Conservation (phyloP, 2,888 invertebrate species). For the Capitulum mitella region DNA sequence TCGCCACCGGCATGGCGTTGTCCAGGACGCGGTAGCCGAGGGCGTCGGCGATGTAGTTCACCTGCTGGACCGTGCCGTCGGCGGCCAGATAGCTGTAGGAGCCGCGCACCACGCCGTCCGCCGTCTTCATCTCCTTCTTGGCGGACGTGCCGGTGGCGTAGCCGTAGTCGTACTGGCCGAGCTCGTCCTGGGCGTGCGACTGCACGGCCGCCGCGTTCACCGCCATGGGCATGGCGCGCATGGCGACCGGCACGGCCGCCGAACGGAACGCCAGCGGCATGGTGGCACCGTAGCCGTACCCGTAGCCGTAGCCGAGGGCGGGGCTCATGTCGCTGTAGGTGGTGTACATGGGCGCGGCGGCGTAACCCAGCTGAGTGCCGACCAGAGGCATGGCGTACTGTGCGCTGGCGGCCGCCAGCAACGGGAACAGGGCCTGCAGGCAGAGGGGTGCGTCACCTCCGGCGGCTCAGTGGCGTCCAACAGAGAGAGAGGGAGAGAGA, state of each 20-base stretch:
- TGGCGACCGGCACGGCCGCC: background rate
- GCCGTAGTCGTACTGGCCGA: slow-evolving; percentile 29
- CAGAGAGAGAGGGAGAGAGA: too few relatives aligned
- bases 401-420: background rate
- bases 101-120: slow-evolving; percentile 29
- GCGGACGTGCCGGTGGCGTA: slow-evolving; percentile 20
- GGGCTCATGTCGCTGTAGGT: background rate
- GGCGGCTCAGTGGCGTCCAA: too few relatives aligned
- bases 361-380: background rate
- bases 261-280: background rate
- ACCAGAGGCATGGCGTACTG: background rate
- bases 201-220: background rate
- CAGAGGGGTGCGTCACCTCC: too few relatives aligned
- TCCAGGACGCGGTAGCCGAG: too few relatives aligned
- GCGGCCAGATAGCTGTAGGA: slow-evolving; percentile 29
- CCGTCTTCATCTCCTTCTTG: slow-evolving; percentile 28
- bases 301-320: background rate
- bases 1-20: too few relatives aligned
- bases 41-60: too few relatives aligned
- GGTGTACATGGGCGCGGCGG: background rate
- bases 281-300: background rate
- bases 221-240: too few relatives aligned
- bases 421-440: background rate
- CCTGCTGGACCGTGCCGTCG: background rate
- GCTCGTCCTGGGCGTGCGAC: slow-evolving; percentile 29